Percentiles rank a stretch among this genome's conserved stretches.
These are phyloP conservation scores for Ostrea denselamellosa DNA, from an alignment of 1,140 invertebrate genomes.

Conservation along the genomic window DNA sequence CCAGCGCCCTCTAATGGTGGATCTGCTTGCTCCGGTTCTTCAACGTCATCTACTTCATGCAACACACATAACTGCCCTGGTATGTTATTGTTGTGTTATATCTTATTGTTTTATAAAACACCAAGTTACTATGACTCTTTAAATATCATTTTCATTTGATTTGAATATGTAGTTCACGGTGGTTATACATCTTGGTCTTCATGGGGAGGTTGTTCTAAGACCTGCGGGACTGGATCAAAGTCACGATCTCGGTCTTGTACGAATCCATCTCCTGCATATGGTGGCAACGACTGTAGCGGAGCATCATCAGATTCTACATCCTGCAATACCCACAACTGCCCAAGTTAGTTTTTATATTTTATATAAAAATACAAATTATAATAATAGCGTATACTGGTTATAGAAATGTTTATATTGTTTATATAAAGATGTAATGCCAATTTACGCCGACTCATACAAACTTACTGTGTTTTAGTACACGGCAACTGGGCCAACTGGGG, in stretches of 20 bases:
- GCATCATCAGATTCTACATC: conserved; percentile 38
- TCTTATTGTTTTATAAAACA: neutral
- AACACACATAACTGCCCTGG: conserved; percentile 42
- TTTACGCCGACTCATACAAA: neutral
- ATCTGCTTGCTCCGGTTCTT: conserved; percentile 57
- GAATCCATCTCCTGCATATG: conserved; percentile 78
- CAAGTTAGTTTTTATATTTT: conserved; percentile 9
- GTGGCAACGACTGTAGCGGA: conserved; percentile 65
- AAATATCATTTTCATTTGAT: neutral
- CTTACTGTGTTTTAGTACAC: conserved; percentile 63
- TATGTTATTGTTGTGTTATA: neutral
- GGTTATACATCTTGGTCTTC: conserved; percentile 83
- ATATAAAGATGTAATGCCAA: neutral
- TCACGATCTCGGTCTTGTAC: conserved; percentile 83
- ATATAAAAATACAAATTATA: too few relatives aligned
- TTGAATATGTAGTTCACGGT: conserved; percentile 79
- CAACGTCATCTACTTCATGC: neutral
- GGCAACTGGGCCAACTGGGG: conserved; percentile 52
- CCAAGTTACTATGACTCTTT: neutral
- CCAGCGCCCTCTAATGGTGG: conserved; percentile 65
- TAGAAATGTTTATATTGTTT: neutral
- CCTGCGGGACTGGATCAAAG: conserved; percentile 82
- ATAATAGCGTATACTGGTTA: neutral
- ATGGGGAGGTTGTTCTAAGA: conserved; percentile 84
- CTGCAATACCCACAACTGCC: conserved; percentile 53